These are phyloP conservation scores for Lordiphosa fenestrarum DNA, from an alignment of 2,888 invertebrate species.

Conservation along the genomic window DNA sequence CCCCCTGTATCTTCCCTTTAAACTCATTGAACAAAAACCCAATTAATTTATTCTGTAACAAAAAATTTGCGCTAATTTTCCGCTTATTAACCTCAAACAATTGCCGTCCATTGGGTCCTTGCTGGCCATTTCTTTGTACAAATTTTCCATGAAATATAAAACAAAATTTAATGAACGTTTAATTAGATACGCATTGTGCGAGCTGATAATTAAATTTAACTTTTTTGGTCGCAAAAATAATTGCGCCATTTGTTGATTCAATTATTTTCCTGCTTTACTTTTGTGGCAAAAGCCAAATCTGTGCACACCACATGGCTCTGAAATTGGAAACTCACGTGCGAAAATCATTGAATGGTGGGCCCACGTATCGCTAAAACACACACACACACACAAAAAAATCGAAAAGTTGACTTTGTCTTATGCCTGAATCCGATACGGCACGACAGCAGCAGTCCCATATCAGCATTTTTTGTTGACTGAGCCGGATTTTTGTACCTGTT, in stretches of 20 bases:
- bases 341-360: slow-evolving; percentile 37
- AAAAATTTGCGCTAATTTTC: too few species aligned
- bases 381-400: not conserved
- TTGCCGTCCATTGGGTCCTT: too few species aligned
- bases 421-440: slow-evolving; percentile 41
- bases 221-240: slow-evolving; percentile 6
- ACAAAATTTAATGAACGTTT: slow-evolving; percentile 6
- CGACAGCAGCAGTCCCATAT: slow-evolving; percentile 39
- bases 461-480: slow-evolving; percentile 44
- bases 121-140: too few species aligned
- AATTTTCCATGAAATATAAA: not conserved
- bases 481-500: slow-evolving; percentile 41
- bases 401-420: slow-evolving; percentile 38
- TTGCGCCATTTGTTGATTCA: slow-evolving; percentile 21
- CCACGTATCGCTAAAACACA: slow-evolving; percentile 4
- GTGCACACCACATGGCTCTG: slow-evolving; percentile 22
- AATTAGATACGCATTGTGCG: slow-evolving; percentile 8
- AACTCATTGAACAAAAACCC: too few species aligned
- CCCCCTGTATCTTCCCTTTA: too few species aligned
- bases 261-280: not conserved
- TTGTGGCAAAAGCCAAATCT: slow-evolving; percentile 3
- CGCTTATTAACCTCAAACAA: too few species aligned
- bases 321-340: slow-evolving; percentile 47
- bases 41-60: too few species aligned
- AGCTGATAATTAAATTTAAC: slow-evolving; percentile 3